phyloP scores from a whole-genome alignment of 23 tunicate species.

The Halocynthia aurantium region DNA sequence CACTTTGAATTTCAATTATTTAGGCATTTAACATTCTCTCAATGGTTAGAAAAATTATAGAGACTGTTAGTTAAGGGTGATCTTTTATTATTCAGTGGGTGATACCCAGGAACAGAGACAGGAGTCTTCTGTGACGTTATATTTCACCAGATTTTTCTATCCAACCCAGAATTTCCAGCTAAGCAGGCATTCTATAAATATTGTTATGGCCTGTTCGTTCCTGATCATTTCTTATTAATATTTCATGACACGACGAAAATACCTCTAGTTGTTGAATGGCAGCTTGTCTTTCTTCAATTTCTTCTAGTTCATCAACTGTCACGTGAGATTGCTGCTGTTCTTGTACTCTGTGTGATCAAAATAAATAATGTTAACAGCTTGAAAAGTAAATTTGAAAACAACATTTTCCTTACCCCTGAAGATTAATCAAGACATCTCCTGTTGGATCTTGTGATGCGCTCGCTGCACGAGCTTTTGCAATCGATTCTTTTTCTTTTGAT shows the following conservation, averaged over 20 bases:
- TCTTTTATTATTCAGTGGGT: no score
- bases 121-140: no score
- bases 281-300: conserved; percentile 80
- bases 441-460: conserved; percentile 38
- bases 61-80: no score
- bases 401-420: conserved; percentile 49
- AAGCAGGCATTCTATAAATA: no score
- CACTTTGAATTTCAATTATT: no score
- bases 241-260: background rate
- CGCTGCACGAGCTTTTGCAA: conserved; percentile 65
- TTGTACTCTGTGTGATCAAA: conserved; percentile 29
- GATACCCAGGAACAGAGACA: no score
- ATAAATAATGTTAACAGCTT: background rate
- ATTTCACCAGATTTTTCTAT: no score
- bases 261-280: conserved; percentile 94
- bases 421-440: conserved; percentile 42
- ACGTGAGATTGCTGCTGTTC: conserved; percentile 78
- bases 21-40: no score
- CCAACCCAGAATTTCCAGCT: no score
- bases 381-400: background rate
- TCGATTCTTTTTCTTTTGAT: conserved; percentile 57
- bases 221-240: no score
- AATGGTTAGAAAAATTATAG: no score
- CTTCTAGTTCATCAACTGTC: conserved; percentile 55
- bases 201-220: no score